Conservation (phyloP, 2,888 invertebrate species). For the Rhorus exstirpatorius region DNA sequence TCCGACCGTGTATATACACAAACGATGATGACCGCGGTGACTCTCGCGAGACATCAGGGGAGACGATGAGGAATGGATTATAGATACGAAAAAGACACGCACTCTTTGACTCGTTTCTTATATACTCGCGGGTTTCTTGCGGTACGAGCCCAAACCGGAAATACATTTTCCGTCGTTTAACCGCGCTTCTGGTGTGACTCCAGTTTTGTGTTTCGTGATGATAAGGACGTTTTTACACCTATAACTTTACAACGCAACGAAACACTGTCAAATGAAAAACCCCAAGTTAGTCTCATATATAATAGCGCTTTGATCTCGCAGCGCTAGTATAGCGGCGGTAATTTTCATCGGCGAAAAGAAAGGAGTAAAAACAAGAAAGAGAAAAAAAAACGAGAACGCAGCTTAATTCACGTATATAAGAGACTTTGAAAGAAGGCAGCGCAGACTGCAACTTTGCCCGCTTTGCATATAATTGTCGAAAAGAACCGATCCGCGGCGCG, state of each 20-base stretch:
- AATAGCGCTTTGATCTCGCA: neutral
- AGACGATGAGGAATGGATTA: slow-evolving; percentile 15
- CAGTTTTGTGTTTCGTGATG: neutral
- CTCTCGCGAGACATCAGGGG: neutral
- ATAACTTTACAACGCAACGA: neutral
- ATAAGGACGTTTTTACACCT: neutral
- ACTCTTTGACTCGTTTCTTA: neutral
- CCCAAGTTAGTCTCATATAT: neutral
- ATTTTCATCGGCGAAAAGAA: neutral
- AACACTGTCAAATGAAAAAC: neutral
- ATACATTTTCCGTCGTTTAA: neutral
- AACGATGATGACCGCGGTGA: neutral
- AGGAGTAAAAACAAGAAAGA: neutral
- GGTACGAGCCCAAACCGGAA: neutral
- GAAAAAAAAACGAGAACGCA: neutral
- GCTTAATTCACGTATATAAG: neutral
- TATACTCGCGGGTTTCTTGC: neutral
- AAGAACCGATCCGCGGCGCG: slow-evolving; percentile 14
- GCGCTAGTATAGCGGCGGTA: neutral
- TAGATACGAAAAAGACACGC: neutral
- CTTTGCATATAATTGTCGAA: slow-evolving; percentile 65
- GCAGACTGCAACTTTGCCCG: neutral
- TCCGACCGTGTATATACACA: slow-evolving; percentile 13
- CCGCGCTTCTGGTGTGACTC: no score
- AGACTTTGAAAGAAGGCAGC: neutral